phyloP scores from a whole-genome alignment of 2,113 vertebrate genomes.

The Sorex fumeus region DNA sequence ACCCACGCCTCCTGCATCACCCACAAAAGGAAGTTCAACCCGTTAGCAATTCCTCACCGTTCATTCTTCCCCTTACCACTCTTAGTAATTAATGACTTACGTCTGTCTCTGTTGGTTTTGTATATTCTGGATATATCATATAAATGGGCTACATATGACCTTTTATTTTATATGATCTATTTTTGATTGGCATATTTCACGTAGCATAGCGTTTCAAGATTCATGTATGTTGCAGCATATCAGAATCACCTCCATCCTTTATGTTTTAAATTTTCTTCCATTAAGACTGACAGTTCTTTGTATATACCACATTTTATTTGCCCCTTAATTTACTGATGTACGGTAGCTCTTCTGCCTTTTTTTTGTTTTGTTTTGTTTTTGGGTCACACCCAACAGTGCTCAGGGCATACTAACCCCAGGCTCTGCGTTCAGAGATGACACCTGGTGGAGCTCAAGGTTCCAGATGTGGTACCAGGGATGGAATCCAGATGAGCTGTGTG shows the following conservation, averaged over 20 bases:
- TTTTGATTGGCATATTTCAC: constrained; percentile 23
- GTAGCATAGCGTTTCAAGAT: neutral
- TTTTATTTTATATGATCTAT: neutral
- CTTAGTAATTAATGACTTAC: constrained; percentile 21
- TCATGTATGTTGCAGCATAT: neutral
- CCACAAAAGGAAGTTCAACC: neutral
- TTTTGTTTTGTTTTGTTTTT: too few species aligned
- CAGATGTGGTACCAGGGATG: too few species aligned
- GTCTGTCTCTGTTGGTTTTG: constrained; percentile 38
- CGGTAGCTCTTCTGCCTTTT: neutral
- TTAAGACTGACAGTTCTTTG: neutral
- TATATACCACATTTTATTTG: constrained; percentile 34
- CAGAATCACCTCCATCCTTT: neutral
- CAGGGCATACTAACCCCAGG: too few species aligned
- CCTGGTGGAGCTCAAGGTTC: too few species aligned
- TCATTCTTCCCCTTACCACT: too few species aligned
- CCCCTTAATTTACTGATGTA: neutral
- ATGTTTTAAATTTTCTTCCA: neutral
- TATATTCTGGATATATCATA: constrained; percentile 28
- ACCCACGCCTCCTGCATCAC: constrained; percentile 20
- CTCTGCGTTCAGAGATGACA: too few species aligned
- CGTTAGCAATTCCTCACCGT: neutral
- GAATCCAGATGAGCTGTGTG: too few species aligned
- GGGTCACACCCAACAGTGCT: too few species aligned
- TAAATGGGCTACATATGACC: neutral